Percentiles rank a stretch among this genome's conserved stretches.
Evolutionary conservation across 2,888 invertebrate species (phyloP).

Genomic region (Clostera curtula): DNA sequence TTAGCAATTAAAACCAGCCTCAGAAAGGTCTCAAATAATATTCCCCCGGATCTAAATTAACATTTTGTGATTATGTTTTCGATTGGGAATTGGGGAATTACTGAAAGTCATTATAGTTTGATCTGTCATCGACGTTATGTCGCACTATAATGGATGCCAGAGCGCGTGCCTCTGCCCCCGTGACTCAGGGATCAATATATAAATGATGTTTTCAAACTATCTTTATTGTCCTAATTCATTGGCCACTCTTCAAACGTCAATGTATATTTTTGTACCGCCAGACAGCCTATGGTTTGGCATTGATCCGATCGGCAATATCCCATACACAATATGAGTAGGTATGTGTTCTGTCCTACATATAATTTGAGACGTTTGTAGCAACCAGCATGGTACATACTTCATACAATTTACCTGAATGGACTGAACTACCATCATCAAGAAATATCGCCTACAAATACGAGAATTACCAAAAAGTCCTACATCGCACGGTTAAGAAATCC

Average conservation of each 20-base stretch:
- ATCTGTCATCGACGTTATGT: constrained; percentile 23
- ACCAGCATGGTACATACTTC: too few relatives aligned
- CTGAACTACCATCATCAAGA: too few relatives aligned
- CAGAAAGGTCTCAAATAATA: too few relatives aligned
- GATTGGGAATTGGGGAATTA: too few relatives aligned
- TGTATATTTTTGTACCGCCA: constrained; percentile 45
- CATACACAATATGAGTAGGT: background rate
- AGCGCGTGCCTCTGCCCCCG: constrained; percentile 26
- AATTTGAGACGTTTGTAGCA: too few relatives aligned
- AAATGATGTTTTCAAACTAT: constrained; percentile 8
- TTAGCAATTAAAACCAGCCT: too few relatives aligned
- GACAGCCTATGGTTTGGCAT: constrained; percentile 14
- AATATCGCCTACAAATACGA: too few relatives aligned
- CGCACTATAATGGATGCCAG: constrained; percentile 26
- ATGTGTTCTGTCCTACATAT: background rate
- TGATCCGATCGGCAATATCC: constrained; percentile 3
- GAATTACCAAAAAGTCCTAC: too few relatives aligned
- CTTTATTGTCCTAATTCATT: too few relatives aligned
- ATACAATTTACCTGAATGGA: too few relatives aligned
- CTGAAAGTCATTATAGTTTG: constrained; percentile 15
- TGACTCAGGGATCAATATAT: constrained; percentile 26
- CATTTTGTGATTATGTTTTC: too few relatives aligned
- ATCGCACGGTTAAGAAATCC: too few relatives aligned
- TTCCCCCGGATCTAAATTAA: constrained; percentile 5
- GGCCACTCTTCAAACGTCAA: constrained; percentile 56